A percentile compares a stretch with the other conserved stretches of the same genome.
Evolutionary conservation across 2,113 vertebrate genomes (phyloP).

Genomic region (Jaculus jaculus): DNA sequence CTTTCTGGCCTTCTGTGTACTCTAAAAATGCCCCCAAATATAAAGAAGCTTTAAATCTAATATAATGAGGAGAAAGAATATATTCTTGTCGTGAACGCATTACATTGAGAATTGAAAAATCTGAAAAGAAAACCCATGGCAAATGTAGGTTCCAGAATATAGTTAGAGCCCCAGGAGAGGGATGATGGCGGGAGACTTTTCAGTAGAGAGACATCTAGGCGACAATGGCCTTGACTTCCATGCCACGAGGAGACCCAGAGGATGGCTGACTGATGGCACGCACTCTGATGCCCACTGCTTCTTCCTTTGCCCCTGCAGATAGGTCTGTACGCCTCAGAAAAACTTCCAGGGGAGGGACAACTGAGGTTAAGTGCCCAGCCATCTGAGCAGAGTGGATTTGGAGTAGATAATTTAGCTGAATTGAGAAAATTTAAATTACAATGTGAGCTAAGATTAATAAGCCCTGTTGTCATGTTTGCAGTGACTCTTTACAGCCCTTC

Average conservation of each 20-base stretch:
- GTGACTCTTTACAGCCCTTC: not conserved
- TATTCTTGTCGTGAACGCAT: not conserved
- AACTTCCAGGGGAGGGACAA: not conserved
- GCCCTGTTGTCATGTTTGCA: not conserved
- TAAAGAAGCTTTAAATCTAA: not conserved
- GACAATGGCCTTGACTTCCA: not conserved
- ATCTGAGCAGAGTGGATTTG: not conserved
- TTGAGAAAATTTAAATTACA: constrained; percentile 26
- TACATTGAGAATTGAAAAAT: not conserved
- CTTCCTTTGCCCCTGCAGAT: not conserved
- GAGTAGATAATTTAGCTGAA: not conserved
- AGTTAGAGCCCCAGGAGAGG: not conserved
- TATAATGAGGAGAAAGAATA: not conserved
- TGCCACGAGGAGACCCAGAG: no score
- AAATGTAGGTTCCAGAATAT: not conserved
- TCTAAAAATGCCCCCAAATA: not conserved
- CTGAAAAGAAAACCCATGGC: not conserved
- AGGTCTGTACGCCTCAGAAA: not conserved
- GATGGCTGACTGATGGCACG: not conserved
- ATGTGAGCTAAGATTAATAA: not conserved
- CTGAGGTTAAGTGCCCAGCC: not conserved
- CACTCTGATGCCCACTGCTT: not conserved
- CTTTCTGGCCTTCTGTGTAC: not conserved
- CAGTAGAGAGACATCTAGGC: not conserved
- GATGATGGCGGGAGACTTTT: not conserved